Evolutionary conservation across 2,888 invertebrate genomes (phyloP).

Genomic region (Phania funesta): DNA sequence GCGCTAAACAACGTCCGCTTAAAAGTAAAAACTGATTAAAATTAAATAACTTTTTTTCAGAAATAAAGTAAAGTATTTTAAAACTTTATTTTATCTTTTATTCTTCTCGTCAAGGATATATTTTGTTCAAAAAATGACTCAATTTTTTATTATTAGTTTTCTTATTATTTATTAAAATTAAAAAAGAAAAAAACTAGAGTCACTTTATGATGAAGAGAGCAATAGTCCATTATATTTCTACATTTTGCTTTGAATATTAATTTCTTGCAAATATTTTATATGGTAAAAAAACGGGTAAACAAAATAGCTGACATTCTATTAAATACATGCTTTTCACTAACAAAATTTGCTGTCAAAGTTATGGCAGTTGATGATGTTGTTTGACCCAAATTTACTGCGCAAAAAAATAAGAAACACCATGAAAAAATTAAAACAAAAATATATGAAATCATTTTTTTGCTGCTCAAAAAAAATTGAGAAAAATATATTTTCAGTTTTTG

Average conservation of each 20-base stretch:
- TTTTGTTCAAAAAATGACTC: too few relatives aligned
- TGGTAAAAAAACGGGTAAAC: neutral
- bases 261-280: neutral
- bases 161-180: too few relatives aligned
- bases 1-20: too few relatives aligned
- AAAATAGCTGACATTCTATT: neutral
- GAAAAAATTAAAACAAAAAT: neutral
- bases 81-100: too few relatives aligned
- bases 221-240: neutral
- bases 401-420: neutral
- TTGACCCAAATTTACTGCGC: conserved; percentile 38
- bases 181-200: too few relatives aligned
- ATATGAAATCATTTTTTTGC: neutral
- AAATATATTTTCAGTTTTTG: neutral
- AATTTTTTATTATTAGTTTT: too few relatives aligned
- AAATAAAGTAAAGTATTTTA: too few relatives aligned
- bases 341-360: conserved; percentile 16
- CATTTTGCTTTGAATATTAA: neutral
- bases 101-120: too few relatives aligned
- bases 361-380: neutral
- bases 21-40: too few relatives aligned
- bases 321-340: neutral
- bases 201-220: too few relatives aligned
- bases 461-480: neutral
- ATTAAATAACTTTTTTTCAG: too few relatives aligned